Evolutionary conservation across 2,113 vertebrate species (phyloP), one percentile per base, ranked within the genome.

Genomic region (Eretmochelys imbricata): DNA sequence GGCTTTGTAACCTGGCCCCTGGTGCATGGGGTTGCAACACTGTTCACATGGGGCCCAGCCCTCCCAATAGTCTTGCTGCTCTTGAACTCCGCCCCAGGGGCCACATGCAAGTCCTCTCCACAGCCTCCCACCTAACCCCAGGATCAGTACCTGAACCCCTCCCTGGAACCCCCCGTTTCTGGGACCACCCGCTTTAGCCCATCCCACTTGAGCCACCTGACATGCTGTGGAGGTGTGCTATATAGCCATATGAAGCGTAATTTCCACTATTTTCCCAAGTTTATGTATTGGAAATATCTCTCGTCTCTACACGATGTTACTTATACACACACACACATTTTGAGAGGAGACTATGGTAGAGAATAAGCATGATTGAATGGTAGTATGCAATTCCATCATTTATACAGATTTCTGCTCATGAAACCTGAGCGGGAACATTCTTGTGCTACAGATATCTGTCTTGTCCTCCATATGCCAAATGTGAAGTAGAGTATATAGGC

Each of bases 401-500:
- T 87, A 35, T 24, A 25, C 42, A n/a, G 48, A 59, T 35, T 24
- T 38, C 31, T 35, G 25, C 49, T 29, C 5, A 46, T 6, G 46
- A 91, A 87, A 79, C 5, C 20, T 49, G 6, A 13, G 16, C 42
- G 38, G 2, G 38, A 51, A 85, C 86, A 80, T 22, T 13, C 19
- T 6, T 49, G 0, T 51, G 38, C 53, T 24, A 5, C 2, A 24
- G 19, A 59, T 12, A 3, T 42, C 72, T 88, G 78, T 57, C 80
- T 75, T 53, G 4, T 11, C 5, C 3, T 89, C 5, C 17, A 78
- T 2, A 3, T 20, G 12, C 29, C 65, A 10, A 1, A 1, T 1
- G 0, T 3, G 9, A 65, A 16, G 3, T 2, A 3, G 20, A 46
- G 17, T 0, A 0, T 16, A 31, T 29, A 22, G 31, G 59, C 24